Conservation (phyloP, 2,113 vertebrate species). For the Ursus arctos region DNA sequence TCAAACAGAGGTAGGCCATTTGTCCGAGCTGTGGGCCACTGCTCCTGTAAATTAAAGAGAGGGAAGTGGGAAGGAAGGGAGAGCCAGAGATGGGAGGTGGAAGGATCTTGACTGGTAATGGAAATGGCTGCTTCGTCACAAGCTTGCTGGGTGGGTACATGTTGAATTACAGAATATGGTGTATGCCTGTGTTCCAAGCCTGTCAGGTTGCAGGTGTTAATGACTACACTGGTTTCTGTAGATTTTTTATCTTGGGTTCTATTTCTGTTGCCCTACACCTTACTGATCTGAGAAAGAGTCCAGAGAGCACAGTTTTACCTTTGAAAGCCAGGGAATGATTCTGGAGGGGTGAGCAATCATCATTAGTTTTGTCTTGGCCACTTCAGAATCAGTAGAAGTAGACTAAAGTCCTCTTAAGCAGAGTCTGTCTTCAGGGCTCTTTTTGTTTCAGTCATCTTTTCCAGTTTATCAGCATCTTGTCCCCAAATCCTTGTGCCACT, state of each 20-base stretch:
- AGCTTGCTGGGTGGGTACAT: background rate
- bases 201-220: background rate
- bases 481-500: background rate
- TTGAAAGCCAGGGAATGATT: background rate
- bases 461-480: background rate
- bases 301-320: background rate
- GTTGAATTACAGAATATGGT: background rate
- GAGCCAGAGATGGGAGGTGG: background rate
- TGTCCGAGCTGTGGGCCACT: background rate
- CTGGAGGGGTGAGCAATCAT: background rate
- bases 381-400: background rate
- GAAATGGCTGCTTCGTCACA: background rate
- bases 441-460: slow-evolving; percentile 27
- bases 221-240: background rate
- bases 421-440: background rate
- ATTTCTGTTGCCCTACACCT: background rate
- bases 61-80: background rate
- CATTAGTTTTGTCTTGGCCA: background rate
- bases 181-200: background rate
- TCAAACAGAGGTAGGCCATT: slow-evolving; percentile 72
- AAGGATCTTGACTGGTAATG: background rate
- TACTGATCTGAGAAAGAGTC: background rate
- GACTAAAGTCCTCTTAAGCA: background rate
- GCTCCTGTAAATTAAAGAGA: background rate
- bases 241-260: background rate